A percentile compares a stretch with the other conserved stretches of the same genome.
Conservation (phyloP, 2,113 vertebrate species). For the Baryphthengus martii region DNA sequence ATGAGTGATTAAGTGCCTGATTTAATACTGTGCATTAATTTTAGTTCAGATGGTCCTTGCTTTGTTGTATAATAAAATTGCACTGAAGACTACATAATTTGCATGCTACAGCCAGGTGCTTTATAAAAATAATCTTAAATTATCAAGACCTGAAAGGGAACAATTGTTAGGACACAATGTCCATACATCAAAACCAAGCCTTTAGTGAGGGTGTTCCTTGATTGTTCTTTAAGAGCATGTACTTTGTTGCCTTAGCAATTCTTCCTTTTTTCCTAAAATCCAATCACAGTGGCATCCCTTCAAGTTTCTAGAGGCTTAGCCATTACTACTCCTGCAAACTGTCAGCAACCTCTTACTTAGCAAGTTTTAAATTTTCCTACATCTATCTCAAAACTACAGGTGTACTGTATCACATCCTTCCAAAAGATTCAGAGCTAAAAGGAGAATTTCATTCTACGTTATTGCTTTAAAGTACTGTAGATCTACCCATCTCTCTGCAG, state of each 20-base stretch:
- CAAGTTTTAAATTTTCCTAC: conserved; percentile 7
- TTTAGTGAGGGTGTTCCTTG: neutral
- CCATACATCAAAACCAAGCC: conserved; percentile 58
- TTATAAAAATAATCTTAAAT: conserved; percentile 68
- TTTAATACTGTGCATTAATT: conserved; percentile 40
- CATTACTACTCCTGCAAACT: neutral
- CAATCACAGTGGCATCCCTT: neutral
- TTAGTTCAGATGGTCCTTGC: conserved; percentile 27
- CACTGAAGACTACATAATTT: conserved; percentile 11
- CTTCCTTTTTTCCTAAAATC: conserved; percentile 20
- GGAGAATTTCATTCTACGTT: conserved; percentile 1
- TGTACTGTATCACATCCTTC: neutral
- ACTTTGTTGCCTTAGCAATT: neutral
- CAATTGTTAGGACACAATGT: neutral
- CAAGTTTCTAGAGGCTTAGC: neutral
- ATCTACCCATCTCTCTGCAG: neutral
- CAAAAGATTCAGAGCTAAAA: neutral
- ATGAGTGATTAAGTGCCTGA: conserved; percentile 63
- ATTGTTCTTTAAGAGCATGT: conserved; percentile 17
- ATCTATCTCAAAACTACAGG: conserved; percentile 18
- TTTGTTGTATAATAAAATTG: conserved; percentile 11
- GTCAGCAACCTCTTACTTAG: neutral
- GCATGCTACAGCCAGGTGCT: conserved; percentile 40
- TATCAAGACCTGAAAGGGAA: conserved; percentile 18
- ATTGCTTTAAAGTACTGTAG: neutral